Base-by-base conservation (phyloP, 2,113 vertebrate genomes). In the Myotis davidii region DNA sequence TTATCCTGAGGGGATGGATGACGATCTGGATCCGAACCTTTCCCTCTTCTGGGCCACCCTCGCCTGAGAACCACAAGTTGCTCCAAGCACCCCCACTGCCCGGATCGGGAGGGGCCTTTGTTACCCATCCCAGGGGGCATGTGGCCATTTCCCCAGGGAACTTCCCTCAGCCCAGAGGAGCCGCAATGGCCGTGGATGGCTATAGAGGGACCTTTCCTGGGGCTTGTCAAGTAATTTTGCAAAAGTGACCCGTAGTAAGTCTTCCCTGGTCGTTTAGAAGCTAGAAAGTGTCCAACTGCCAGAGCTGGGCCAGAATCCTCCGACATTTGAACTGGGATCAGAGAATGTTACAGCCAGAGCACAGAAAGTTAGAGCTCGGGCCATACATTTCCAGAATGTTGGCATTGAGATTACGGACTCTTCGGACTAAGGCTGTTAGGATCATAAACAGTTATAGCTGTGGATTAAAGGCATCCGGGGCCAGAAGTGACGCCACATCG, bases 321-420 rank as follows among this genome's bases (percentile, higher is more conserved):
- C 27, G 88, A 27, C 39, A 37, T 1, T 18, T n/a, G 61, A 85
- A 14, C 42, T 42, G 48, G 54, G 82, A 78, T 69, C 14, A 77
- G 65, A 59, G 42, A 45, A 82, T 52, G 59, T 73, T 70, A 56
- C 11, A 64, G 32, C 65, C 32, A 13, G 61, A 59, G 18, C 23
- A 23, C 34, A 86, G 73, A 73, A 88, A 42, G 39, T 25, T 94
- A 72, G 74, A 81, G 14, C 48, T 91, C 67, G 84, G 70, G 52
- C 59, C 89, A 50, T 9, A 86, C 64, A 34, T 27, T 64, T 87
- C 37, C 45, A 83, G 83, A 91, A 79, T 94, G 32, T 94, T 97
- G 82, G 84, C 39, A 20, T 76, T 77, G 84, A 83, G 56, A 61
- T 84, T 50, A 76, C 7, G 65, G 87, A 79, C 25, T 91, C 14